A percentile compares a stretch with the other conserved stretches of the same genome.
Conservation (phyloP, 2,888 invertebrate genomes). For the Drosophila subsilvestris region DNA sequence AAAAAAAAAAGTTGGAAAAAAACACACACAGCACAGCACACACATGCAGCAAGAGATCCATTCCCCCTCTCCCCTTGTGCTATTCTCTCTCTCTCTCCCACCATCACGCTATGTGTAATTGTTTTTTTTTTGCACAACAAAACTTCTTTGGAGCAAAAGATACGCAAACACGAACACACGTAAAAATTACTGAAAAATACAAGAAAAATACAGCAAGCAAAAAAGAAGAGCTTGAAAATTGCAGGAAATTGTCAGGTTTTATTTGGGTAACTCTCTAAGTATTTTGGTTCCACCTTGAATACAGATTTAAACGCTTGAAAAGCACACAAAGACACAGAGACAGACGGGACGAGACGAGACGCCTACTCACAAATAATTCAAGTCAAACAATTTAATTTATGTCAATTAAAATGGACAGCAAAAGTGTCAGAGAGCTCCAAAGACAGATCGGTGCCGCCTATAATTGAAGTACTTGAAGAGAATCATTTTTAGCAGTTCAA, state of each 20-base stretch:
- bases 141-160: conserved; percentile 30
- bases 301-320: conserved; percentile 53
- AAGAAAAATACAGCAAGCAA: conserved; percentile 6
- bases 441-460: background rate
- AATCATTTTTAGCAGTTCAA: background rate
- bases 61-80: background rate
- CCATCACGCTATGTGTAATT: conserved; percentile 30
- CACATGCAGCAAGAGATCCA: conserved; percentile 26
- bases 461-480: no score
- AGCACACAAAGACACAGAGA: conserved; percentile 4
- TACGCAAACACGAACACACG: conserved; percentile 26
- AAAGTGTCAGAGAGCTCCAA: background rate
- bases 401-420: conserved; percentile 50
- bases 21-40: conserved; percentile 4
- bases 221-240: conserved; percentile 34
- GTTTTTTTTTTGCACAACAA: conserved; percentile 18
- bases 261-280: conserved; percentile 51
- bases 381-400: conserved; percentile 58
- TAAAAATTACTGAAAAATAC: conserved; percentile 4
- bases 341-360: background rate
- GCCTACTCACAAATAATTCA: conserved; percentile 26
- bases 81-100: conserved; percentile 18
- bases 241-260: conserved; percentile 59
- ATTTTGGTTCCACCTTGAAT: conserved; percentile 69
- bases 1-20: conserved; percentile 36